Base-by-base conservation (phyloP, 1,140 invertebrate species). In the Hestina assimilis region DNA sequence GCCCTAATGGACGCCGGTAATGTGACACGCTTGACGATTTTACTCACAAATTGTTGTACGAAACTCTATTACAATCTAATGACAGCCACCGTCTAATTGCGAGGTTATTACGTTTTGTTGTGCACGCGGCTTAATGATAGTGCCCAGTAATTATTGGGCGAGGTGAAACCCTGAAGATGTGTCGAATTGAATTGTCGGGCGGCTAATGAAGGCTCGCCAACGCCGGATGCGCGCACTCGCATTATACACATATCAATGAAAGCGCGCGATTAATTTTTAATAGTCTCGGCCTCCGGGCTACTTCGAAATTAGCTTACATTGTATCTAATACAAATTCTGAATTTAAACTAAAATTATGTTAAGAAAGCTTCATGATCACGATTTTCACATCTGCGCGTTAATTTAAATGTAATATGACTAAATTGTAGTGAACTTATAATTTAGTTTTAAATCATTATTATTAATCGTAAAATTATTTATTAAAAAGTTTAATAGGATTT, bases 11-110 rank as follows among this genome's bases (percentile, higher is more conserved):
- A 73, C 62, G 63, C 74, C 68, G 76, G 85, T 88, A 86, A 88
- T 88, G 85, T 85, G 85, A 88, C 79, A 88, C 85, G 85, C 83
- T 86, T 86, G 85, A 88, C 85, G 85, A 88, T 86, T 86, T 81
- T 85, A 83, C 83, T 86, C 79, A 88, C 85, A 85, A 85, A 84
- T 81, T 79, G 69, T 80, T 73, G 79, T 84, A 86, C 79, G 69
- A 83, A 86, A 88, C 76, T 85, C 81, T 83, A 86, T 86, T 83
- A 86, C 75, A 69, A 72, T 83, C 80, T 88, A 86, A 86, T 88
- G 82, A 84, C 79, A 78, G 82, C 75, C 75, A 78, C 74, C 73
- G 76, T 82, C 79, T 88, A 86, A 88, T 86, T 85, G 82, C 79
- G 77, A 83, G 69, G 80, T 81, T 86, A 88, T 86, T 86, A 85